Base-by-base conservation (phyloP, 2,888 invertebrate species). In the Amblyjoppa fuscipennis region DNA sequence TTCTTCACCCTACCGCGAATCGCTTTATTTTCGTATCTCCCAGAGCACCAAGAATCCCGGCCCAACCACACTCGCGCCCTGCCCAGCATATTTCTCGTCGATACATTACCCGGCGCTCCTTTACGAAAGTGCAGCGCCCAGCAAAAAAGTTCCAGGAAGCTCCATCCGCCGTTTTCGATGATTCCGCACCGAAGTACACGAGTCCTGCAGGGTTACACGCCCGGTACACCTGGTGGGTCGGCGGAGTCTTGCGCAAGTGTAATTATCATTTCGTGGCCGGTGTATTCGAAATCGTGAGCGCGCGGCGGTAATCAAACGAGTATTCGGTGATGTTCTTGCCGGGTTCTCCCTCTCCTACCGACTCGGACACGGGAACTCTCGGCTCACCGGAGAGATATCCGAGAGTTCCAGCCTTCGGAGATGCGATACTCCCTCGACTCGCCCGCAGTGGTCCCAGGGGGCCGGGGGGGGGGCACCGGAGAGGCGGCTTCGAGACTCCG, bases 261-360 rank as follows among this genome's bases (percentile, higher is more conserved):
- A 90, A 91, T 91, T 91, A 91, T 91, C 89, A 89, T 90, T 45
- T 89, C 87, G 87, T 89, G 88, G 83, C 87, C 83, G 73, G 87
- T 78, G 86, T 88, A 90, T 86, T 88, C 87, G 79, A 70, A 77
- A 82, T 82, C 70, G 38, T 45, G 75, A 70, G 85, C 89, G 90
- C 88, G 88, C 91, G 90, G 89, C 87, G 87, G 86, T 84, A 90
- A 91, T 91, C 90, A 90, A 90, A 90, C 90, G 91, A 86, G 88
- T 89, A 88, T 88, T 88, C 86, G 53, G 56, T 69, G 83, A 25
- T 64, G 9, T 38, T 66, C n/a, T 25, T 59, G n/a, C 16, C 13
- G 28, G 53, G 34, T 69, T 56, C 59, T 20, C 11, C 53, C n/a
- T 69, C 68, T 53, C 56, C 61, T 71, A 38, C 41, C n/a, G 25